Conservation (phyloP, 1,140 invertebrate species). For the Leptinotarsa texana region DNA sequence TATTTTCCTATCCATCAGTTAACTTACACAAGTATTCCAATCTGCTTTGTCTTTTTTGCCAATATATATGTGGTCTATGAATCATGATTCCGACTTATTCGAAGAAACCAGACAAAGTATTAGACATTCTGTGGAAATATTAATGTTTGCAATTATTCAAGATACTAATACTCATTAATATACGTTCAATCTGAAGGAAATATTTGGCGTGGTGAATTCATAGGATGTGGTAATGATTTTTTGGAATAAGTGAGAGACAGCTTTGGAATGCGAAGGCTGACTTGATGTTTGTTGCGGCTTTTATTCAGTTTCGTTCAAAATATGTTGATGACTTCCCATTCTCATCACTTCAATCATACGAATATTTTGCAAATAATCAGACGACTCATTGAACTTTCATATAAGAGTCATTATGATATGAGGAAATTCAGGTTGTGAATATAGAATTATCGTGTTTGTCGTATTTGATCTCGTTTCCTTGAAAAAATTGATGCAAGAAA, state of each 20-base stretch:
- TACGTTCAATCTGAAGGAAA: neutral
- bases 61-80: neutral
- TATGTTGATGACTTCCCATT: neutral
- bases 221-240: conserved; percentile 6
- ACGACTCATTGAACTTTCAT: too few species aligned
- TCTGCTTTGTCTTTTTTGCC: neutral
- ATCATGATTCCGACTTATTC: neutral
- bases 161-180: conserved; percentile 5
- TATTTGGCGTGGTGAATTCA: neutral
- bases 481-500: too few species aligned
- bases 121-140: neutral
- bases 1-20: too few species aligned
- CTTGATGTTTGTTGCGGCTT: neutral
- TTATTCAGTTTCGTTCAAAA: neutral
- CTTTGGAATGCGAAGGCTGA: neutral
- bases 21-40: too few species aligned
- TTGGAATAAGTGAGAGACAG: neutral
- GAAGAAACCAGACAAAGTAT: neutral
- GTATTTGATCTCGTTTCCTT: too few species aligned
- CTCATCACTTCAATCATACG: neutral
- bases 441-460: too few species aligned
- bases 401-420: too few species aligned
- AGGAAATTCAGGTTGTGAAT: too few species aligned
- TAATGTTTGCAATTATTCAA: conserved; percentile 8
- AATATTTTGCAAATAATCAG: too few species aligned